phyloP scores from a whole-genome alignment of 2,888 invertebrate species.

The Enchytraeus crypticus region DNA sequence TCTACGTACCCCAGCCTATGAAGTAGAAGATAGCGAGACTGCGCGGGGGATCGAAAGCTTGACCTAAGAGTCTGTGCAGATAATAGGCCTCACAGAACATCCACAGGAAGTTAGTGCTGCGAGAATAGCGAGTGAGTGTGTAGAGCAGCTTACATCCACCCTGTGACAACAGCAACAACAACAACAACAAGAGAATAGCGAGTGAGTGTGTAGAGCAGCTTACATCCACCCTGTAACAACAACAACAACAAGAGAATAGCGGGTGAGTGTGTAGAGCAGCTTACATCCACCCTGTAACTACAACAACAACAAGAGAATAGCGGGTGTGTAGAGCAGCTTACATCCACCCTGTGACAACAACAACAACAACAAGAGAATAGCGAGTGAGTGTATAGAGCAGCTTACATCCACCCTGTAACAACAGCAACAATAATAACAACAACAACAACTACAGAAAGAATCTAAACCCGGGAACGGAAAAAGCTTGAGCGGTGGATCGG shows the following conservation, averaged over 20 bases:
- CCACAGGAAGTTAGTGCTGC: slow-evolving; percentile 41
- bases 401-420: too few relatives aligned
- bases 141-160: slow-evolving; percentile 37
- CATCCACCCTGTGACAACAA: too few relatives aligned
- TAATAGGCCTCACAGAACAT: slow-evolving; percentile 46
- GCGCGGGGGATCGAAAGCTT: slow-evolving; percentile 42
- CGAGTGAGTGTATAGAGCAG: too few relatives aligned
- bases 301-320: too few relatives aligned
- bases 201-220: slow-evolving; percentile 36
- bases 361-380: too few relatives aligned
- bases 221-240: slow-evolving; percentile 38
- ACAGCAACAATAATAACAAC: too few relatives aligned
- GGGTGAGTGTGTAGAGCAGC: slow-evolving; percentile 36
- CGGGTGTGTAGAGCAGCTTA: too few relatives aligned
- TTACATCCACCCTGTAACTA: slow-evolving; percentile 39
- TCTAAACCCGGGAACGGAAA: too few relatives aligned
- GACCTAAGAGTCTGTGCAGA: slow-evolving; percentile 40
- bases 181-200: slow-evolving; percentile 39
- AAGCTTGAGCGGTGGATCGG: too few relatives aligned
- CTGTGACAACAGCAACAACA: slow-evolving; percentile 29
- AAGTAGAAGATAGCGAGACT: slow-evolving; percentile 33
- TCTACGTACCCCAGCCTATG: slow-evolving; percentile 42
- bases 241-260: too few relatives aligned
- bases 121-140: slow-evolving; percentile 37
- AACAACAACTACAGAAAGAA: too few relatives aligned